phyloP scores from a whole-genome alignment of 2,797 vertebrate genomes.

The Phataginus tricuspis region DNA sequence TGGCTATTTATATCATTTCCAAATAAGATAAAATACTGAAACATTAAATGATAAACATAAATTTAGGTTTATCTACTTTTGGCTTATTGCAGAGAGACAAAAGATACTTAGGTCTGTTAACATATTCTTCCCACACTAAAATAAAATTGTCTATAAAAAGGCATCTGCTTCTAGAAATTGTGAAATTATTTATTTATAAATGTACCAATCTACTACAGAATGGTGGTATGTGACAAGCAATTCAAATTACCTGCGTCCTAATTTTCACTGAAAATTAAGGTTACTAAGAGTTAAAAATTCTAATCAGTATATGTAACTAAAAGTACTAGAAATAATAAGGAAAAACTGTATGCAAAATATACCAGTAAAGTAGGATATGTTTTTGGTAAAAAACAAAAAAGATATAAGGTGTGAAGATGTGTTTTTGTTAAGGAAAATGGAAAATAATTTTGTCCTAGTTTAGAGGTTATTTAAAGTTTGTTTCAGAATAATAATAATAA shows the following conservation, averaged over 20 bases:
- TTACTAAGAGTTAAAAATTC: neutral
- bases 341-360: neutral
- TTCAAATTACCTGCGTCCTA: neutral
- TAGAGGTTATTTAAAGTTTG: neutral
- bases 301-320: neutral
- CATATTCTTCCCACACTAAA: neutral
- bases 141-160: neutral
- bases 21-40: neutral
- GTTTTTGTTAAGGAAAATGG: neutral
- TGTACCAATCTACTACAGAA: neutral
- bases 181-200: neutral
- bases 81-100: neutral
- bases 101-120: neutral
- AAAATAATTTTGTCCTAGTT: neutral
- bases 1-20: neutral
- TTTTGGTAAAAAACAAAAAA: neutral
- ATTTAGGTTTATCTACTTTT: neutral
- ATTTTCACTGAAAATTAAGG: neutral
- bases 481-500: neutral
- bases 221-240: neutral
- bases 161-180: neutral
- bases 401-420: neutral
- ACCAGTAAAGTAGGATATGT: neutral
- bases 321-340: neutral
- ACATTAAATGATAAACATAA: neutral